Base-by-base conservation (phyloP, 2,888 invertebrate species). In the Coenonympha arcania region DNA sequence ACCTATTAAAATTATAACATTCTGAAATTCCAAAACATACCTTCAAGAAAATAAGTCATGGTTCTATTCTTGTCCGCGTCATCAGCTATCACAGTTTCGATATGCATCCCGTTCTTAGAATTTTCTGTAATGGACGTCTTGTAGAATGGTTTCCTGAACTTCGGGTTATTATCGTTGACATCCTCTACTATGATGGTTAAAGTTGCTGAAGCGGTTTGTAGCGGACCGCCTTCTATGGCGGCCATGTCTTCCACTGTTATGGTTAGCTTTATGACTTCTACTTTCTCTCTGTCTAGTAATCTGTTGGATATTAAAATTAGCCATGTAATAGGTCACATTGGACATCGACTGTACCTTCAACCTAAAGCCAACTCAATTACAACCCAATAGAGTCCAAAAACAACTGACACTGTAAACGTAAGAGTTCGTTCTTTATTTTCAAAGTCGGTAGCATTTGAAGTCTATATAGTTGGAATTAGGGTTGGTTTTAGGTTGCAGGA, bases 161-260 rank as follows among this genome's bases (percentile, higher is more conserved):
- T 91, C 0, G 96, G 96, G 68, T 93, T 93, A 66, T 96, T 96
- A 64, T 97, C 96, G 64, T 97, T 96, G 48, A 94, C 93, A 70
- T 96, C 96, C 46, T 92, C 91, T 5, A 96, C 88, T 16, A 91
- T 80, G 33, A 96, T 89, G 3, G 90, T 92, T 6, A 96, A 80
- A 1, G 89, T 90, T 0, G 92, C 92, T 82, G 80, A 90, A 0
- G 93, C 93, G 2, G 90, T 89, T 78, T 97, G 97, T 5, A 72
- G 79, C 0, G 84, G 76, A 0, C 87, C 79, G 4, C 91, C 92
- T 46, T 90, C 92, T 19, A 90, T 89, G 0, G 95, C 94, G 0
- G 93, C 94, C 69, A 93, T 86, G 76, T 98, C 98, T 78, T 94
- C 93, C 0, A 95, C 97, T 4, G 90, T 84, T 6, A 98, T 79